Conservation (phyloP, 2,113 vertebrate species). For the Neolamprologus falcicula region DNA sequence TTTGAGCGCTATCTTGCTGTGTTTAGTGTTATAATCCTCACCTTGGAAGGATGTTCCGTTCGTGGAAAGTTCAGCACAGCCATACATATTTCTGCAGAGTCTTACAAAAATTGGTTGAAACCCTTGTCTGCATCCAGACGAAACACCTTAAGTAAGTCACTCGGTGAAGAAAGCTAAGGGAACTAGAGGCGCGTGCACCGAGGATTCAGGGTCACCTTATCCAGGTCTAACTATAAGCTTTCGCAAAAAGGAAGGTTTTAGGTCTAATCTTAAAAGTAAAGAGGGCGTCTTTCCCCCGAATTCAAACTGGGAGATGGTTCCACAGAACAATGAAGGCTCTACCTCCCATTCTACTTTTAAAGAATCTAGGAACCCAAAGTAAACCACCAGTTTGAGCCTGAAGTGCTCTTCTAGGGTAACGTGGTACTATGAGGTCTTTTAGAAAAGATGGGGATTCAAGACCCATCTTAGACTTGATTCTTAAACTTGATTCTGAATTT, state of each 20-base stretch:
- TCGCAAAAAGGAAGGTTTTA: neutral
- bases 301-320: neutral
- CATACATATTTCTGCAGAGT: neutral
- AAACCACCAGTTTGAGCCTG: neutral
- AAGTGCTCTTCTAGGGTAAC: neutral
- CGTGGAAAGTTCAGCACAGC: neutral
- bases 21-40: neutral
- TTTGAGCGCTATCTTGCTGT: neutral
- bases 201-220: neutral
- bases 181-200: neutral
- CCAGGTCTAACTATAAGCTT: neutral
- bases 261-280: neutral
- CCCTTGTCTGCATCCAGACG: neutral
- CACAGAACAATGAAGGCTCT: neutral
- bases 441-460: neutral
- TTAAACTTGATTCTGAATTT: neutral
- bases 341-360: neutral
- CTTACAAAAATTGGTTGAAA: neutral
- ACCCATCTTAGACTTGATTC: neutral
- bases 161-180: neutral
- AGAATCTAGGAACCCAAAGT: neutral
- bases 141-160: neutral
- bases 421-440: neutral
- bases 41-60: neutral
- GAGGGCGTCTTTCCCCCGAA: rapidly evolving